Base-by-base conservation (phyloP, 2,888 invertebrate genomes). In the Mimas tiliae region DNA sequence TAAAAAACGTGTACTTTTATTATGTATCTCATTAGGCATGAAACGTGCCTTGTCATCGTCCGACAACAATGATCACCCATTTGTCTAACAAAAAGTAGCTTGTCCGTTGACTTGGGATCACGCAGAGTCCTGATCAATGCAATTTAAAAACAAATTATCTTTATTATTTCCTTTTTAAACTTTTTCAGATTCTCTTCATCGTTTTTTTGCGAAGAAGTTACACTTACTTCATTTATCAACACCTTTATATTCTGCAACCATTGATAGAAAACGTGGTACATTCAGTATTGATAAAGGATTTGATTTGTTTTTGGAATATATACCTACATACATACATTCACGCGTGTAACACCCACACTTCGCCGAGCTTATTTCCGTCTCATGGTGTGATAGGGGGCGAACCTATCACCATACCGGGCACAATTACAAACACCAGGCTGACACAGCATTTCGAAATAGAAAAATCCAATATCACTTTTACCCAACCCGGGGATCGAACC, bases 1-100 rank as follows among this genome's bases (percentile, higher is more conserved):
- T 6, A 55, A 33, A 53, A 55, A 55, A 55, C 55, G 8, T 38
- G 55, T 55, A 52, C 12, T 52, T 21, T 27, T 45, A 19, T 50
- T 34, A 55, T 34, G 2, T 34, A 55, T 38, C 33, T 55, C 8
- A 38, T 55, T 55, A 34, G n/a, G 33, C n/a, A 7, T 50, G 19
- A n/a, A 16, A 34, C n/a, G 7, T 34, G 55, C 55, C 8, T 14
- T 34, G 14, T 53, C 33, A 53, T n/a, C 53, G 14, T 38, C 7
- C 55, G 55, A 34, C 55, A n/a, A 53, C 33, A 55, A 34, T 16
- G 34, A 14, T 55, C n/a, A 38, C n/a, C 34, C 33, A 34, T 34
- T 34, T 55, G 34, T n/a, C 8, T 8, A 11, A 34, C 55, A 38
- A 55, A 55, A 55, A 38, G 12, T 27, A 14, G 12, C n/a, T 8